Base-by-base conservation (phyloP, 2,797 vertebrate genomes). In the Podargus strigoides region DNA sequence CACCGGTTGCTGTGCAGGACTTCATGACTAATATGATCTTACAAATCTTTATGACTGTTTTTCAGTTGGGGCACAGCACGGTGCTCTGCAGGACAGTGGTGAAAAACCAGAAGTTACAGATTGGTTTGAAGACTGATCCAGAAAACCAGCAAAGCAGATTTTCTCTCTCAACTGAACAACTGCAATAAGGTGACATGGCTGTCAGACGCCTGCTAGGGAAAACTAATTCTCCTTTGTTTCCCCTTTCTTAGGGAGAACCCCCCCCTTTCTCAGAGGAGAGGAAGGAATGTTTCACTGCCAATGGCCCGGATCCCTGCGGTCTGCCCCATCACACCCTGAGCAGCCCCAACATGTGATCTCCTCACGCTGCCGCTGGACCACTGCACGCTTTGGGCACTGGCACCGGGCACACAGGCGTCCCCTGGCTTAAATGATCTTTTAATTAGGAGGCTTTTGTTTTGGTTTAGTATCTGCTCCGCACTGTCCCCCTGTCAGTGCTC, bases 101-200 rank as follows among this genome's bases (percentile, higher is more conserved):
- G 20, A 30, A 64, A 68, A 39, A 23, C 4, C 2, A 1, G 0
- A 6, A 69, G 19, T 28, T 14, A 39, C 0, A 21, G 49, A 39
- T 34, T 1, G 0, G 37, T 58, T 20, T 41, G 15, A 42, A 63
- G 36, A n/a, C 4, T 21, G 73, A 66, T 37, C 10, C 58, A 58
- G 58, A 42, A 70, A 75, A 53, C 6, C 59, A 69, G 30, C 52
- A 24, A 21, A 68, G 32, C n/a, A 22, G 52, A 58, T 56, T 22
- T 42, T 68, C 62, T 47, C 62, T 64, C 47, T 32, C 5, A 5
- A 14, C 24, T 17, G 5, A 83, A 44, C 0, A 2, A 42, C 3
- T 63, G 56, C 1, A 1, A 3, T 4, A 46, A 30, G 47, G 39
- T 1, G 8, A 39, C 30, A 18, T 0, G 2, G 60, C 41, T 28